Base-by-base conservation (phyloP, 2,113 vertebrate species). In the Hystrix brachyura region DNA sequence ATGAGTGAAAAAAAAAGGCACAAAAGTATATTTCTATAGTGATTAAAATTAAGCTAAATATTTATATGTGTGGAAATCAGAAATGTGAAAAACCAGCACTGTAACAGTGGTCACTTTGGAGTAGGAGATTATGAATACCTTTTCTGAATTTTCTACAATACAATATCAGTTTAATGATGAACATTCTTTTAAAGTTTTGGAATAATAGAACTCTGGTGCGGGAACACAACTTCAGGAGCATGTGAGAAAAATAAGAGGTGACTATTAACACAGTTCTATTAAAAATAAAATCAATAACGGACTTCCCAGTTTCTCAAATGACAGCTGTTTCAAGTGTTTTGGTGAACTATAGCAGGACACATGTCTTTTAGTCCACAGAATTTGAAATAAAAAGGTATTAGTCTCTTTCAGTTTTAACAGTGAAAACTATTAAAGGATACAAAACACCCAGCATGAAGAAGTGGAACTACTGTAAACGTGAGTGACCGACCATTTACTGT, bases 11-110 rank as follows among this genome's bases (percentile, higher is more conserved):
- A 94, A 83, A 64, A 3, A 3, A 80, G 4, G 69, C 34, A 65
- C 1, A 51, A 89, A 94, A 57, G 4, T 43, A 3, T 67, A 43
- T 62, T 43, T 87, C 57, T 19, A 32, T 38, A 93, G 27, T 76
- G 27, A 94, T 91, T 82, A 88, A 87, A 88, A 64, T 86, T 62
- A 78, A 69, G 7, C 38, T 53, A 85, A 80, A 89, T 59, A 57
- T 62, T 4, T 62, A 11, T 29, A 19, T 55, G 17, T 82, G 53
- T 89, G n/a, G 12, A 95, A 86, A 55, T 11, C 55, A 91, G 59
- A 90, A 34, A 51, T 65, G 10, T 46, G 84, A 87, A 80, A 67
- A 21, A 43, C 11, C 9, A 93, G 18, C 19, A 71, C 25, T 59
- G 0, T 13, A 55, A 81, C 21, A 87, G 1, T 67, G 29, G 4